These are phyloP conservation scores for Homarus americanus DNA, from an alignment of 1,140 invertebrate genomes.

Conservation along the genomic window DNA sequence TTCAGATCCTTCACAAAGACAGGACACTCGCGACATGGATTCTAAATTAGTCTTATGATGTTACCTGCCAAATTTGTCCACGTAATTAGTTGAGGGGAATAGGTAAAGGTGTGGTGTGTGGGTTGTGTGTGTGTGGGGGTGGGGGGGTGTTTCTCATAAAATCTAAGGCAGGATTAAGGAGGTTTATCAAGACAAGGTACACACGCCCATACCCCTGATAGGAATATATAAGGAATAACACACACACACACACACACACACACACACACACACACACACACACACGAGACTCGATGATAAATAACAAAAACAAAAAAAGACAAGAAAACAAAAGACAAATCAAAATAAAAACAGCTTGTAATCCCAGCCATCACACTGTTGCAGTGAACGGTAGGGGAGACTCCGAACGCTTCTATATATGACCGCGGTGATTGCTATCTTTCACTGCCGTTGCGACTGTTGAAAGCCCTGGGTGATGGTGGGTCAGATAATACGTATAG, in stretches of 20 bases:
- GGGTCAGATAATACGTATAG: slow-evolving; percentile 42
- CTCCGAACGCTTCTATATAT: background rate
- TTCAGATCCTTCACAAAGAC: no score
- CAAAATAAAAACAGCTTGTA: no score
- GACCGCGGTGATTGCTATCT: slow-evolving; percentile 42
- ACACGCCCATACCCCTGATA: background rate
- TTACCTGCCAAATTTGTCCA: no score
- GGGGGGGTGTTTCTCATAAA: background rate
- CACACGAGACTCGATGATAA: no score
- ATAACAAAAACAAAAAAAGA: no score
- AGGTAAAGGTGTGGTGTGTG: background rate
- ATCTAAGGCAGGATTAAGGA: background rate
- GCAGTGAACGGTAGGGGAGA: slow-evolving; percentile 17
- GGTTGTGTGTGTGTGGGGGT: background rate
- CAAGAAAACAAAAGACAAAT: no score
- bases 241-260: no score
- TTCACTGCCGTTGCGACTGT: slow-evolving; percentile 63
- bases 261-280: no score
- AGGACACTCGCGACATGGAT: no score
- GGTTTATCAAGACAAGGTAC: no score
- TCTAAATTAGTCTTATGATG: no score
- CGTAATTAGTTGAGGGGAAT: no score
- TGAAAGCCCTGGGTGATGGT: slow-evolving; percentile 61
- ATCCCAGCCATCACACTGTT: slow-evolving; percentile 16
- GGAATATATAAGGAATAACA: background rate